Base-by-base conservation (phyloP, 2,797 vertebrate species). In the Taeniopygia guttata region DNA sequence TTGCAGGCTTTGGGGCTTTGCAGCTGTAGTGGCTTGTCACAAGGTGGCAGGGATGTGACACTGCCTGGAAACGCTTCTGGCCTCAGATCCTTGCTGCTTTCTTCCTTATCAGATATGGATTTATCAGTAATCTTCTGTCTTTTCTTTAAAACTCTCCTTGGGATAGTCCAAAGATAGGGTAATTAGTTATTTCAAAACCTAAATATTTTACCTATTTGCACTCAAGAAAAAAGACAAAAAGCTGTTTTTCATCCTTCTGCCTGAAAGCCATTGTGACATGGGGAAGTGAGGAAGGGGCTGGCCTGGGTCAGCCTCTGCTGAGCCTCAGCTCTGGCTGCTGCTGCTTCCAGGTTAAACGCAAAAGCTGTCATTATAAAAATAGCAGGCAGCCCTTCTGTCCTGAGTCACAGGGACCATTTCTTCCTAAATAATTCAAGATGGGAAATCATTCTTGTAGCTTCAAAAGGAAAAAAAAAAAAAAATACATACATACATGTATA, bases 1-100 rank as follows among this genome's bases (percentile, higher is more conserved):
- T 56, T 4, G 66, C 11, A 29, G 55, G 40, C 29, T 40, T 19
- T 4, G 75, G 60, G 38, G 29, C 14, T 95, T 36, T 96, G 94
- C 87, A 95, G 79, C 96, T 92, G 87, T 89, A 36, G 59, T 0
- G 5, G 59, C 12, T 89, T 55, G 89, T 95, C 96, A 93, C 94
- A 88, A 96, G 95, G 92, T 91, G 96, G 96, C 95, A 91, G 95
- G 84, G 93, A 59, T 9, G 58, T 59, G 26, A 38, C 58, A 29
- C 58, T 38, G 66, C 75, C 59, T 54, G 86, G 34, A 49, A 36
- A 36, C 5, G 3, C 73, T 64, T 3, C 38, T 27, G n/a, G 40
- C 43, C 36, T 58, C 76, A 26, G 11, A 52, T 34, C 69, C n/a
- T 62, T 12, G 0, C n/a, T 21, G 54, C 76, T 78, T 49, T 14